Percentiles rank a stretch among this genome's conserved stretches.
Evolutionary conservation across 2,113 vertebrate species (phyloP).

Genomic region (Ia io): DNA sequence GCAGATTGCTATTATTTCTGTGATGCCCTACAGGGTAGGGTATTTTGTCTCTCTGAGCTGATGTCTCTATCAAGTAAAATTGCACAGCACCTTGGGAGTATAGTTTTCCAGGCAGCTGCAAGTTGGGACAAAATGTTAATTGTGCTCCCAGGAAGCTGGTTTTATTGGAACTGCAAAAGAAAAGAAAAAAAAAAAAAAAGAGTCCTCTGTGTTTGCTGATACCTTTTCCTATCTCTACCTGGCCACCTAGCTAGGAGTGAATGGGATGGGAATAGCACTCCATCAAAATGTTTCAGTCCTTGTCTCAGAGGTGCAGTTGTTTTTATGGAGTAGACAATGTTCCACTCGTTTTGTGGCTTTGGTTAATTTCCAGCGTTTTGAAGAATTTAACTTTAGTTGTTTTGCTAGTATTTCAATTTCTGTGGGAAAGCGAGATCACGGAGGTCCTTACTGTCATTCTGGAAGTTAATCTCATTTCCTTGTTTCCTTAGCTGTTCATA

Average conservation of each 20-base stretch:
- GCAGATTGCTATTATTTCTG: neutral
- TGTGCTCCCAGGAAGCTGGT: neutral
- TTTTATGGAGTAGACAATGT: neutral
- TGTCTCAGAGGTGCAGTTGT: neutral
- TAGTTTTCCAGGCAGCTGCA: neutral
- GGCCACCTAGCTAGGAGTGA: neutral
- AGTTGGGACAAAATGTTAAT: neutral
- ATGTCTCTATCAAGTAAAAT: neutral
- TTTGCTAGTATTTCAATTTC: neutral
- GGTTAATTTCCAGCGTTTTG: neutral
- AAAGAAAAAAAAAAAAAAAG: no score
- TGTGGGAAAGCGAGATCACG: neutral
- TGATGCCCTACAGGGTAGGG: neutral
- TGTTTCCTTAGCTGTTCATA: neutral
- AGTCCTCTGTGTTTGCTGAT: neutral
- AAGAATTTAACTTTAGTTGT: neutral
- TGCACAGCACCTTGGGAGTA: neutral
- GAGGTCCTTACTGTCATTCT: neutral
- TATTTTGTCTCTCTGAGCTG: neutral
- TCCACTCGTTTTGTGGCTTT: neutral
- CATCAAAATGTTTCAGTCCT: neutral
- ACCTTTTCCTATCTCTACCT: neutral
- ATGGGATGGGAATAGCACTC: neutral
- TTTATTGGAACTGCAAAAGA: neutral
- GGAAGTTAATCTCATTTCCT: neutral